Conservation (phyloP, 1,140 invertebrate genomes). For the Drosophila sucinea region DNA sequence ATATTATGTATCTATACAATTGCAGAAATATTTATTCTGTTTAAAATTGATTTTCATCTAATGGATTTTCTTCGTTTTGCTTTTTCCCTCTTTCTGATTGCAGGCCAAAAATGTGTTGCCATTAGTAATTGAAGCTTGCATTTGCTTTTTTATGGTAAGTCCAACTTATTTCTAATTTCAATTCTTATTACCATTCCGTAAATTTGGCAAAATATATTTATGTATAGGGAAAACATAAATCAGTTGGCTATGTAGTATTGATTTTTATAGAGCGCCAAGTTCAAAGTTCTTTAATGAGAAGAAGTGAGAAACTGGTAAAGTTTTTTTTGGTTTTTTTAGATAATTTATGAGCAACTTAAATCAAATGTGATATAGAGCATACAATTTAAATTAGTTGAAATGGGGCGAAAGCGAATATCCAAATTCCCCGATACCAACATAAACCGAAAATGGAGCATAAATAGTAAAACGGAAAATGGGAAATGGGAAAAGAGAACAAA, state of each 20-base stretch:
- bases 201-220: not conserved
- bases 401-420: conserved; percentile 37
- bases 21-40: not conserved
- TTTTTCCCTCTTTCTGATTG: not conserved
- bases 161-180: conserved; percentile 28
- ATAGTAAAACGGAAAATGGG: conserved; percentile 28
- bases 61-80: not conserved
- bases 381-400: conserved; percentile 69
- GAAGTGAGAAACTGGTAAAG: conserved; percentile 14
- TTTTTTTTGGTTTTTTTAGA: conserved; percentile 1
- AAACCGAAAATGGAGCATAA: conserved; percentile 36
- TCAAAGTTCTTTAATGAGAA: conserved; percentile 34
- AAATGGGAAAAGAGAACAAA: conserved; percentile 24
- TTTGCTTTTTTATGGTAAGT: conserved; percentile 12
- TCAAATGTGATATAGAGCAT: conserved; percentile 63
- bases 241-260: not conserved
- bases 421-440: conserved; percentile 26
- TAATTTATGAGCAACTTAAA: conserved; percentile 58
- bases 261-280: conserved; percentile 43
- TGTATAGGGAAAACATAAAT: not conserved
- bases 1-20: not conserved
- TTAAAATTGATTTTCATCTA: not conserved
- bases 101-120: conserved; percentile 11
- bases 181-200: not conserved
- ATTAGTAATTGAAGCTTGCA: conserved; percentile 2